These are phyloP conservation scores for Drosophila ambigua DNA, from an alignment of 1,140 invertebrate genomes.

Conservation along the genomic window DNA sequence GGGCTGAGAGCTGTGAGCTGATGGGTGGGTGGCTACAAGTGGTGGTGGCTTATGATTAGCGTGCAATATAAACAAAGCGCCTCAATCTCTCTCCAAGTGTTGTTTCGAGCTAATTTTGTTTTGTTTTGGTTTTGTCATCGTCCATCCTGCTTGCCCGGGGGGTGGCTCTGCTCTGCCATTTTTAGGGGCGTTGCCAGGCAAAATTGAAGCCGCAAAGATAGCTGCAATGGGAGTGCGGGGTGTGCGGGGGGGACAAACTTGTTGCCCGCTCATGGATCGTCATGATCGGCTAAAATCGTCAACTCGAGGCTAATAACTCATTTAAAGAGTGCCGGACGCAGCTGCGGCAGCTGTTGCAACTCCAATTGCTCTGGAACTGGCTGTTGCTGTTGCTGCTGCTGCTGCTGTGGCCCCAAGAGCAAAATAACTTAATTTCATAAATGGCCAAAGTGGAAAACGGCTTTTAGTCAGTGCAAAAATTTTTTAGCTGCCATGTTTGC, in stretches of 20 bases:
- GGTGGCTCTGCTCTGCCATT: constrained; percentile 33
- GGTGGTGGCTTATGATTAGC: constrained; percentile 70
- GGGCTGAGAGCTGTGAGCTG: no score
- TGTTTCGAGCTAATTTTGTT: constrained; percentile 20
- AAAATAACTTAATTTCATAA: constrained; percentile 84
- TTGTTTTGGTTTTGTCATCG: constrained; percentile 52
- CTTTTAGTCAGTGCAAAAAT: constrained; percentile 58
- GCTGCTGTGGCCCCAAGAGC: constrained; percentile 68
- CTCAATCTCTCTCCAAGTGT: constrained; percentile 8
- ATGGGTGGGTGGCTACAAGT: constrained; percentile 1
- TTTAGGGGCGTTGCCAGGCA: constrained; percentile 62
- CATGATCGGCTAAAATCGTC: constrained; percentile 57
- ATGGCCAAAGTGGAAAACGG: constrained; percentile 65
- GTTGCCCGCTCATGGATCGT: constrained; percentile 28
- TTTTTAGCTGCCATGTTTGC: constrained; percentile 62
- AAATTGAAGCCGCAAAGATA: constrained; percentile 18
- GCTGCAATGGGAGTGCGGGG: no score
- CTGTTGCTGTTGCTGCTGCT: constrained; percentile 29
- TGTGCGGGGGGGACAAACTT: constrained; percentile 34
- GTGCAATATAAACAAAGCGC: constrained; percentile 71
- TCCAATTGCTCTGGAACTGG: constrained; percentile 6
- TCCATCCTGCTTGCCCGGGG: constrained; percentile 1
- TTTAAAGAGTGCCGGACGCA: constrained; percentile 70
- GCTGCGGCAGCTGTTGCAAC: constrained; percentile 16
- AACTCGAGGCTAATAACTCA: constrained; percentile 78